Evolutionary conservation across 2,797 vertebrate genomes (phyloP).

Genomic region (Dryobates pubescens): DNA sequence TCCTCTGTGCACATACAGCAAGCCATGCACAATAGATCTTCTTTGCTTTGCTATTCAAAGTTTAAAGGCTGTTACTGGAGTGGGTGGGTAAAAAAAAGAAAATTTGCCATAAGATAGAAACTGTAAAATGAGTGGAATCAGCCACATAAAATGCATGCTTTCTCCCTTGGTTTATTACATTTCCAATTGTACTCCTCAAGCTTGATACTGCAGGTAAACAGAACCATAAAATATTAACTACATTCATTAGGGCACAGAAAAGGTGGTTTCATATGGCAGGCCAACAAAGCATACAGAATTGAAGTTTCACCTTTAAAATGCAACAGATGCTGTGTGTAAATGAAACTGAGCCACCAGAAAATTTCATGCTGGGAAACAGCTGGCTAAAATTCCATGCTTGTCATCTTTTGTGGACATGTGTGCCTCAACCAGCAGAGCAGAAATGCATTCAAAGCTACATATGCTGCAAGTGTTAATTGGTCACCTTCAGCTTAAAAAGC

Average conservation of each 20-base stretch:
- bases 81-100: neutral
- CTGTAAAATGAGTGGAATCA: neutral
- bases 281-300: neutral
- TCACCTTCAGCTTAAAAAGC: neutral
- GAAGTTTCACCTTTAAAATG: neutral
- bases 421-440: neutral
- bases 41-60: neutral
- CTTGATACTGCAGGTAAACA: neutral
- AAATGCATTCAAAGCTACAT: neutral
- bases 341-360: neutral
- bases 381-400: neutral
- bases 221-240: constrained; percentile 4
- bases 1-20: neutral
- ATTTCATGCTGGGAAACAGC: neutral
- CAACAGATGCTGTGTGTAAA: neutral
- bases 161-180: neutral
- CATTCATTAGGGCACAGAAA: neutral
- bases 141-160: neutral
- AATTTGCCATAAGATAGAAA: neutral
- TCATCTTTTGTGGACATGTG: neutral
- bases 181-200: neutral
- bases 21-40: neutral
- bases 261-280: neutral
- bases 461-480: neutral
- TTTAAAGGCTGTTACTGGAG: neutral